Percentiles rank a stretch among this genome's conserved stretches.
Conservation (phyloP, 2,888 invertebrate species). For the Aporophyla nigra region DNA sequence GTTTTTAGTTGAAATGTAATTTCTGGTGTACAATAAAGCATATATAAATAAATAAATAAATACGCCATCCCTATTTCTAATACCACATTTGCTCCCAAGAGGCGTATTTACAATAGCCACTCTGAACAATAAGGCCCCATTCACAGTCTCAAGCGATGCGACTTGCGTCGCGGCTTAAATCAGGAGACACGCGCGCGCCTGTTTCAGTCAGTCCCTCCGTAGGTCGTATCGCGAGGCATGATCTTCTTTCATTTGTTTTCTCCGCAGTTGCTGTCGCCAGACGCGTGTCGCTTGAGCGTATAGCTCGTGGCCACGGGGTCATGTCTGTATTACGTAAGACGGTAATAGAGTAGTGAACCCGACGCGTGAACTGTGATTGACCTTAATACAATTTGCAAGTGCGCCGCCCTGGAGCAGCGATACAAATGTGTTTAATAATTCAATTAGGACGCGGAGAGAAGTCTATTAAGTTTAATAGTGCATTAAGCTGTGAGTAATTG, state of each 20-base stretch:
- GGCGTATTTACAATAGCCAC: conserved; percentile 8
- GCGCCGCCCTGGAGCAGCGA: neutral
- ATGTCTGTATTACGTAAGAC: neutral
- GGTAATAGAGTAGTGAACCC: conserved; percentile 11
- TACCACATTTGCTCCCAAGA: conserved; percentile 4
- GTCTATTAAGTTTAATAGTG: conserved; percentile 39
- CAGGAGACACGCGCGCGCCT: too few relatives aligned
- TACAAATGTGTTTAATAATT: conserved; percentile 38
- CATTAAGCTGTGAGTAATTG: neutral
- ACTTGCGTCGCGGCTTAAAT: too few relatives aligned
- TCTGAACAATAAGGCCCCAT: conserved; percentile 1
- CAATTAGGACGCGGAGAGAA: conserved; percentile 17
- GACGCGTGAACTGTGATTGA: conserved; percentile 42
- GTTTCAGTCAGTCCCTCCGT: too few relatives aligned
- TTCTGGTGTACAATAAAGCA: too few relatives aligned
- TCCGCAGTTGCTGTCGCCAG: too few relatives aligned
- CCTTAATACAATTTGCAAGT: conserved; percentile 51
- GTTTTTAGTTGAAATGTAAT: too few relatives aligned
- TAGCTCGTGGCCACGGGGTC: too few relatives aligned
- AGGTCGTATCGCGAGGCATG: too few relatives aligned
- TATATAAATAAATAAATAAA: too few relatives aligned
- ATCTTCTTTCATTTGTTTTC: neutral
- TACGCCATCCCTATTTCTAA: too few relatives aligned
- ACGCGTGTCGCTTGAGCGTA: too few relatives aligned
- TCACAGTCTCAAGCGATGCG: too few relatives aligned